phyloP scores from a whole-genome alignment of 1,140 invertebrate species.

The Drosophila aff. region DNA sequence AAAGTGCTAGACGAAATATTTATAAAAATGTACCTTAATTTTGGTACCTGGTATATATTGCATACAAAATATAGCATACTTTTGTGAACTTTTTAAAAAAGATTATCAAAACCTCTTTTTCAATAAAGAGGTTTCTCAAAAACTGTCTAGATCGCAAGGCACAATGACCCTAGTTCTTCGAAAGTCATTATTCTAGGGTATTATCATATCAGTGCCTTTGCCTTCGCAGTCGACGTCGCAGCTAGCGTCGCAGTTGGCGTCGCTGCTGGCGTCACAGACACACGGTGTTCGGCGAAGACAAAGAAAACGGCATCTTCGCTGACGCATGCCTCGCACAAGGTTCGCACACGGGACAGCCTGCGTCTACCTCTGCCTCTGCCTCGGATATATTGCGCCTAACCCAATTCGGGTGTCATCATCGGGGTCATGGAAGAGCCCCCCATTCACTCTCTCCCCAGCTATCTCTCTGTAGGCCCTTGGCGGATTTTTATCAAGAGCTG shows the following conservation, averaged over 20 bases:
- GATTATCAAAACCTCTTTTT: not conserved
- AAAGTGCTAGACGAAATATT: no score
- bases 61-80: not conserved
- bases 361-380: no score
- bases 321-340: conserved; percentile 53
- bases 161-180: not conserved
- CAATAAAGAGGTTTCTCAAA: not conserved
- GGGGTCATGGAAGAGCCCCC: conserved; percentile 57
- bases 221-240: conserved; percentile 5
- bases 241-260: not conserved
- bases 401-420: conserved; percentile 73
- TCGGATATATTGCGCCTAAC: conserved; percentile 70
- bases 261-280: conserved; percentile 1
- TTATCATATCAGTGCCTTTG: conserved; percentile 27
- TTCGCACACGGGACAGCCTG: conserved; percentile 11
- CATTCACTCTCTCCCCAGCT: not conserved
- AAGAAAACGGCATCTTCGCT: conserved; percentile 35
- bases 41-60: not conserved
- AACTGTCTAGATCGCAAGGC: not conserved
- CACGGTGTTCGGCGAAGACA: conserved; percentile 20
- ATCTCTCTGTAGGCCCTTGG: not conserved
- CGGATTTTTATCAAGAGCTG: conserved; percentile 16
- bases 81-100: not conserved
- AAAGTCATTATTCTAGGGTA: conserved; percentile 8
- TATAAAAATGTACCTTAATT: no score